These are phyloP conservation scores for Glyptemys insculpta DNA, from an alignment of 2,797 vertebrate species.

Conservation along the genomic window DNA sequence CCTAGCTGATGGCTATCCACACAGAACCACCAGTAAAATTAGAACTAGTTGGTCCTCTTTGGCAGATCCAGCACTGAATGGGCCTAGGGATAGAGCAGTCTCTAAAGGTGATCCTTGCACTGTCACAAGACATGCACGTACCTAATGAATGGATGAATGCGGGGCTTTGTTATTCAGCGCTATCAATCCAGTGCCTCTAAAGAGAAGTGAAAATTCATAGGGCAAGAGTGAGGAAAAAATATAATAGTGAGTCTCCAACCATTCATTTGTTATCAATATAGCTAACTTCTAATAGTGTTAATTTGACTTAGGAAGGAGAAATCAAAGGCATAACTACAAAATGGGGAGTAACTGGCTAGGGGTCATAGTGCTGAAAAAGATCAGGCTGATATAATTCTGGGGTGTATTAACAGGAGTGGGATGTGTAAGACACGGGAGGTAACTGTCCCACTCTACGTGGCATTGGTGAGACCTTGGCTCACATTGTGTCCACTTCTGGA, in stretches of 20 bases:
- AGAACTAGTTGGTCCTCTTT: background rate
- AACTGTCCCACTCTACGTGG: background rate
- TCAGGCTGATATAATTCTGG: background rate
- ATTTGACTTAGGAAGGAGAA: background rate
- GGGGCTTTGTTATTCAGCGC: background rate
- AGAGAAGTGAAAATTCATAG: background rate
- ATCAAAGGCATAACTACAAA: background rate
- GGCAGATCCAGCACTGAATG: background rate
- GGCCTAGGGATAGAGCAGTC: background rate
- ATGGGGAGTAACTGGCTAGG: background rate
- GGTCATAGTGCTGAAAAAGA: background rate
- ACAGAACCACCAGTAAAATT: background rate
- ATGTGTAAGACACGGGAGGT: background rate
- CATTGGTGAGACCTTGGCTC: background rate
- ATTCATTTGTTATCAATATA: background rate
- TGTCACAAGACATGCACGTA: background rate
- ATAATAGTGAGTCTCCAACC: background rate
- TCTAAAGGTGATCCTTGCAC: background rate
- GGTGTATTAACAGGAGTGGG: background rate
- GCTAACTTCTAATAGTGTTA: background rate
- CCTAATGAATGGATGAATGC: background rate
- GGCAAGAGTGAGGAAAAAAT: background rate
- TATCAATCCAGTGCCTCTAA: background rate
- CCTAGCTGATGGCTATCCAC: background rate
- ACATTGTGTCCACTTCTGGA: background rate